Percentiles rank a stretch among this genome's conserved stretches.
phyloP scores from a whole-genome alignment of 2,888 invertebrate genomes.

The Rhagonycha fulva region DNA sequence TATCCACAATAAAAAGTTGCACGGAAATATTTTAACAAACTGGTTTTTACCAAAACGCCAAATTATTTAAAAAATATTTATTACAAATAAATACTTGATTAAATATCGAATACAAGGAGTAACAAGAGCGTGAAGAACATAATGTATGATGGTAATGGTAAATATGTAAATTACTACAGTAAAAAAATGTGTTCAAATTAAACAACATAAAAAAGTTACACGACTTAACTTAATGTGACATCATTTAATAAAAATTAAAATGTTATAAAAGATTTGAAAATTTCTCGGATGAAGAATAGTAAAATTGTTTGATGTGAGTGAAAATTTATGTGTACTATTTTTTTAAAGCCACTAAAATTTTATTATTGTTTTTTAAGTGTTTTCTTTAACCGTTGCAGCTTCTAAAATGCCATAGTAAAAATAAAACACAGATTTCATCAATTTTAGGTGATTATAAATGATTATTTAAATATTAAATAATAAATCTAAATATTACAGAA shows the following conservation, averaged over 20 bases:
- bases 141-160: not conserved
- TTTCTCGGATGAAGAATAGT: not conserved
- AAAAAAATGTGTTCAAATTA: not conserved
- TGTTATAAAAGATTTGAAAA: not conserved
- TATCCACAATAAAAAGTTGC: not conserved
- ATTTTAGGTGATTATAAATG: not conserved
- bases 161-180: not conserved
- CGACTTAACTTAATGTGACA: not conserved
- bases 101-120: not conserved
- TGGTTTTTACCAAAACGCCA: not conserved
- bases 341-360: not conserved
- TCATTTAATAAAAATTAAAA: not conserved
- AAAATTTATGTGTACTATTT: not conserved
- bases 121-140: not conserved
- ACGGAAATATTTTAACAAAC: not conserved
- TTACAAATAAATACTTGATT: not conserved
- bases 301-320: not conserved
- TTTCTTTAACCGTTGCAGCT: not conserved
- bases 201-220: not conserved
- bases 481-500: not conserved
- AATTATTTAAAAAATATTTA: not conserved
- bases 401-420: not conserved
- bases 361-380: not conserved
- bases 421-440: not conserved
- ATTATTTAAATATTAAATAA: too few relatives aligned